Conservation (phyloP, 2,113 vertebrate species). For the Vidua chalybeata region DNA sequence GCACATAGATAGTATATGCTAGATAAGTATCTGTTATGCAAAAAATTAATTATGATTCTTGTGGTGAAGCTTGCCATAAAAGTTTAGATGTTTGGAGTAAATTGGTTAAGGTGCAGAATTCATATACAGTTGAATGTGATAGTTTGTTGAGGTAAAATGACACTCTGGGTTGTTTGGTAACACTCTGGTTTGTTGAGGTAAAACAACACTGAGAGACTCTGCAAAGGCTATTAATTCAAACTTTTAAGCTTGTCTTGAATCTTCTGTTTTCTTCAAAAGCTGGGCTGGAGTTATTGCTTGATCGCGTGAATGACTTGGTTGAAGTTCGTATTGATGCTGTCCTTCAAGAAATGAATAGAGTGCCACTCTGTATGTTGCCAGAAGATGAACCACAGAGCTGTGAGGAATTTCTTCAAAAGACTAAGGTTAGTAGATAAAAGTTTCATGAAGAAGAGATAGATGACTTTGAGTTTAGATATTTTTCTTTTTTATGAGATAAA, state of each 20-base stretch:
- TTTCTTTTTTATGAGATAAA: background rate
- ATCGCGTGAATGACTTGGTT: conserved; percentile 85
- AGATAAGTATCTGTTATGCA: background rate
- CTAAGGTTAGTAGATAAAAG: conserved; percentile 72
- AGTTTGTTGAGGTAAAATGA: background rate
- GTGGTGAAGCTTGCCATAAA: background rate
- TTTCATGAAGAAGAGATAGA: background rate
- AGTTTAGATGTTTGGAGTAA: background rate
- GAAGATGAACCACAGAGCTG: conserved; percentile 84
- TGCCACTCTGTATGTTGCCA: conserved; percentile 82
- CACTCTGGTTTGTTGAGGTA: background rate
- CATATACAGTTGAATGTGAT: background rate
- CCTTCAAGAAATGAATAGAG: conserved; percentile 85
- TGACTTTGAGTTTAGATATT: background rate
- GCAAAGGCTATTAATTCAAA: background rate
- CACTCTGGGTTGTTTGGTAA: background rate
- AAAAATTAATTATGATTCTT: background rate
- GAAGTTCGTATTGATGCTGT: conserved; percentile 88
- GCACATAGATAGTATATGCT: background rate
- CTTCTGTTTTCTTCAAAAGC: conserved; percentile 60
- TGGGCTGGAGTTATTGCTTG: conserved; percentile 84
- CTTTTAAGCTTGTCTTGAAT: background rate
- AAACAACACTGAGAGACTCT: background rate
- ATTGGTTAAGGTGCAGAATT: background rate
- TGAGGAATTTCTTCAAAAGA: conserved; percentile 86